Evolutionary conservation across 2,113 vertebrate genomes (phyloP).

Genomic region (Neogobius melanostomus): DNA sequence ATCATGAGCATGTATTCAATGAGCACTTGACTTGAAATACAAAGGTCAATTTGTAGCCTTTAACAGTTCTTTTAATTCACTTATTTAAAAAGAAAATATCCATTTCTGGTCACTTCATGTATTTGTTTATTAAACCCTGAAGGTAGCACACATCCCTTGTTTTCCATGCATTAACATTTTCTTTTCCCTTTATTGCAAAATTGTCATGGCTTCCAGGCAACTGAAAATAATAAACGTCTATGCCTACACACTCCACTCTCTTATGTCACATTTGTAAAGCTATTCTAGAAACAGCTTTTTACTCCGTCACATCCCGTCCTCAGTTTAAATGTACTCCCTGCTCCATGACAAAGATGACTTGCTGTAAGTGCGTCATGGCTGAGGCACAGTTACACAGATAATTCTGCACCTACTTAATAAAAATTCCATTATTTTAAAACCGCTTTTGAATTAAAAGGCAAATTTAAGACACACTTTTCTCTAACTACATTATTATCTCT

Average conservation of each 20-base stretch:
- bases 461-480: too few species aligned
- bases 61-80: not conserved
- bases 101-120: conserved; percentile 31
- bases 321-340: too few species aligned
- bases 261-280: conserved; percentile 18
- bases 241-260: conserved; percentile 19
- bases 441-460: too few species aligned
- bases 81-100: not conserved
- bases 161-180: conserved; percentile 17
- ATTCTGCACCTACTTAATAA: too few species aligned
- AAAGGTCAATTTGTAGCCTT: conserved; percentile 11
- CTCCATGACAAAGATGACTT: too few species aligned
- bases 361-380: too few species aligned
- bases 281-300: not conserved
- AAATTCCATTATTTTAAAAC: too few species aligned
- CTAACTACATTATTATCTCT: too few species aligned
- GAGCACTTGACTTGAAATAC: not conserved
- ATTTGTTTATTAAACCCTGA: conserved; percentile 25
- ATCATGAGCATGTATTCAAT: not conserved
- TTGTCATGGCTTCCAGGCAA: conserved; percentile 46
- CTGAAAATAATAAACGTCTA: conserved; percentile 66
- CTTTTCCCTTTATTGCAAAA: conserved; percentile 46
- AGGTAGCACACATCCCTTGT: conserved; percentile 4
- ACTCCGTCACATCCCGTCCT: not conserved
- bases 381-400: too few species aligned